Base-by-base conservation (phyloP, 1,140 invertebrate genomes). In the Habropoda laboriosa region DNA sequence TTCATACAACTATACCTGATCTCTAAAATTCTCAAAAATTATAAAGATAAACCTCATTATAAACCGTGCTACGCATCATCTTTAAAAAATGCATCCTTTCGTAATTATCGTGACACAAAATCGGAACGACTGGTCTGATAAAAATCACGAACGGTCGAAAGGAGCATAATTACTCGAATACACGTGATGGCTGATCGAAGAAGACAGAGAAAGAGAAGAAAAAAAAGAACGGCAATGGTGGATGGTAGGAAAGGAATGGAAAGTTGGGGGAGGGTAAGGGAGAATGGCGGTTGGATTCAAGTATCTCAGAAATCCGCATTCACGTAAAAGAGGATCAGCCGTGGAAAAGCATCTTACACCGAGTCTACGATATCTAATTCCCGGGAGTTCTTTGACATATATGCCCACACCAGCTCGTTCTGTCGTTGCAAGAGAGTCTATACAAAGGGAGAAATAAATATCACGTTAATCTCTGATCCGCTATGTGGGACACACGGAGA, bases 401-500 rank as follows among this genome's bases (percentile, higher is more conserved):
- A 30, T 49, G 42, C 55, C 71, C 75, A 74, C 77, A 51, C 47
- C 57, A 61, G 68, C 81, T 78, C 82, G 80, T 79, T 60, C 66
- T 40, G 75, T 21, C 53, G 45, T 18, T 18, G 45, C 35, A 21
- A 55, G 32, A 57, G 70, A 75, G 40, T 67, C 72, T 68, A 79
- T 80, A 87, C 87, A 87, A 87, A 85, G 83, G 81, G 71, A 78
- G 81, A 87, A 85, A 89, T 89, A 88, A 88, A 87, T 88, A 85
- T 87, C 81, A 71, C 24, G 60, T 78, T 88, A 87, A 88, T 88
- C 87, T 87, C 71, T 38, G 67, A 66, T 82, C 73, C 70, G 40
- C 64, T 80, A 68, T 80, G 67, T 82, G 71, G 75, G 49, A 79
- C 77, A 75, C 75, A 67, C 55, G n/a, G 47, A 38, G 57, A 73